A percentile compares a stretch with the other conserved stretches of the same genome.
These are phyloP conservation scores for Megathymus violae DNA, from an alignment of 1,140 invertebrate genomes.

Conservation along the genomic window DNA sequence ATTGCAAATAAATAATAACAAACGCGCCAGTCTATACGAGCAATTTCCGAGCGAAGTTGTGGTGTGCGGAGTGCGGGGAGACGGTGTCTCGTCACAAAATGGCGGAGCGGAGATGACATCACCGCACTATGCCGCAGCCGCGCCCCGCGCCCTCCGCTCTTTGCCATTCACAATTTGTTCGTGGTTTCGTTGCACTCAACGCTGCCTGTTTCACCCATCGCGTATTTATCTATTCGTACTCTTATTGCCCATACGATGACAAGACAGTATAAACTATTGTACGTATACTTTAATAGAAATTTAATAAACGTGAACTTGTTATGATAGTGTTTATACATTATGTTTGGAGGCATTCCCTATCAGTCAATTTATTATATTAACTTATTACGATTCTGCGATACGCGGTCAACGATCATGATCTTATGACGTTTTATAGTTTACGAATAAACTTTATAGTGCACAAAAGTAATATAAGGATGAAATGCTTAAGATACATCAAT, in stretches of 20 bases:
- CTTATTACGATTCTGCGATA: too few relatives aligned
- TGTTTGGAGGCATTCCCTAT: too few relatives aligned
- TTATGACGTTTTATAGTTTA: too few relatives aligned
- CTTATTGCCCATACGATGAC: neutral
- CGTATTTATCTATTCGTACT: constrained; percentile 46
- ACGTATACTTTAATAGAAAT: too few relatives aligned
- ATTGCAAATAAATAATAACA: constrained; percentile 7
- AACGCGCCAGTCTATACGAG: neutral
- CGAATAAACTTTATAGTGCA: too few relatives aligned
- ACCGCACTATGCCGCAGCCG: constrained; percentile 44
- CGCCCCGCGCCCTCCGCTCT: constrained; percentile 36
- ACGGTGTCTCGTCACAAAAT: constrained; percentile 63
- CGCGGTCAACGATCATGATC: too few relatives aligned
- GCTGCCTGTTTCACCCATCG: constrained; percentile 52
- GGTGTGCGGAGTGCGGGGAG: constrained; percentile 8
- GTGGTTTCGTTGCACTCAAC: constrained; percentile 59
- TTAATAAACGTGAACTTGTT: too few relatives aligned
- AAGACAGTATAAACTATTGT: neutral
- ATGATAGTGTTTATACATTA: too few relatives aligned
- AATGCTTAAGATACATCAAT: too few relatives aligned
- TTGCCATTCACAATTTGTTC: constrained; percentile 70
- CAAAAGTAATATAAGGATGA: too few relatives aligned
- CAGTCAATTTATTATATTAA: too few relatives aligned
- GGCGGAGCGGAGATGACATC: constrained; percentile 75
- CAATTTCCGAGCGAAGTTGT: neutral